Conservation (phyloP, 1,140 invertebrate genomes). For the Neodiprion lecontei region DNA sequence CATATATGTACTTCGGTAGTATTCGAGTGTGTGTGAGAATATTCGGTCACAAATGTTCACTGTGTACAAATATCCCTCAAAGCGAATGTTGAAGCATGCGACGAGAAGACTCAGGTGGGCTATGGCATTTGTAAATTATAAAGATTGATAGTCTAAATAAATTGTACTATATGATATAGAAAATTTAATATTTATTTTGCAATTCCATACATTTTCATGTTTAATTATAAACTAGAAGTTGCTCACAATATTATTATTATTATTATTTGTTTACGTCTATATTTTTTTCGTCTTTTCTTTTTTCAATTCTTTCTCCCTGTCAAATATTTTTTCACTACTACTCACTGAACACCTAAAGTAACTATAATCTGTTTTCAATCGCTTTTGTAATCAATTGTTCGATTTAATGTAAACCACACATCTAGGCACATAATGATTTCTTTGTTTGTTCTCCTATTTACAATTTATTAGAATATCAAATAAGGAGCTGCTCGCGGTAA, state of each 20-base stretch:
- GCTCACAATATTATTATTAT: background rate
- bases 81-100: too few relatives aligned
- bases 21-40: too few relatives aligned
- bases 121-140: too few relatives aligned
- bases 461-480: background rate
- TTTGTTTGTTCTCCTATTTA: background rate
- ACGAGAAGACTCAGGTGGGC: too few relatives aligned
- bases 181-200: background rate
- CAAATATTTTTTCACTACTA: background rate
- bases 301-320: background rate
- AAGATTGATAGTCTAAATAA: background rate
- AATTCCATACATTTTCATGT: background rate
- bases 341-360: background rate
- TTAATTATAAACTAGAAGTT: background rate
- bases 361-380: too few relatives aligned
- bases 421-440: slow-evolving; percentile 30
- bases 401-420: slow-evolving; percentile 28
- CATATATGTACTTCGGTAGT: too few relatives aligned
- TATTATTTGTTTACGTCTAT: too few relatives aligned
- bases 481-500: too few relatives aligned
- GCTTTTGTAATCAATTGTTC: slow-evolving; percentile 9
- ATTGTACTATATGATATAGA: background rate
- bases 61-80: too few relatives aligned
- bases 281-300: background rate
- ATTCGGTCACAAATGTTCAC: too few relatives aligned